Conservation (phyloP, 2,888 invertebrate species). For the Eupeodes luniger region DNA sequence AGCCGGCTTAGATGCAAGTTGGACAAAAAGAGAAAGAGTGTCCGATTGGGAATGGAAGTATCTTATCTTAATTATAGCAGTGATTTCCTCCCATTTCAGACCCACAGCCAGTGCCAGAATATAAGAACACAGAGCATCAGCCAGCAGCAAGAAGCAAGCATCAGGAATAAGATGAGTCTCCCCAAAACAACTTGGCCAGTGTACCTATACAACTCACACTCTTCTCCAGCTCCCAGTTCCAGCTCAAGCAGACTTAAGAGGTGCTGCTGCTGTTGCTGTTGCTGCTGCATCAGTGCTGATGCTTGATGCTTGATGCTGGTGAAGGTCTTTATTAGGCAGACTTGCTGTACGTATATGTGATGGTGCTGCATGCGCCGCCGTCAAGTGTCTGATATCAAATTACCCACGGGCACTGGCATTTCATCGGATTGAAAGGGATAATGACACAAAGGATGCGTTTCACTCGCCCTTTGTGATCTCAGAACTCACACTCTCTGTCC, state of each 20-base stretch:
- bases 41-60: conserved; percentile 65
- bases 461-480: conserved; percentile 65
- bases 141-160: conserved; percentile 34
- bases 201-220: conserved; percentile 45
- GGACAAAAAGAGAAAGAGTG: conserved; percentile 24
- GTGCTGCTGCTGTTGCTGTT: conserved; percentile 8
- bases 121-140: not conserved
- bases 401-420: conserved; percentile 75
- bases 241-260: conserved; percentile 56
- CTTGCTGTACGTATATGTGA: conserved; percentile 56
- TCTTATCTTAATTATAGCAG: conserved; percentile 74
- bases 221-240: too few relatives aligned
- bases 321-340: conserved; percentile 74
- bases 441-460: conserved; percentile 76
- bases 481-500: conserved; percentile 32
- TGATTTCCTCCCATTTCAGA: conserved; percentile 52
- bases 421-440: conserved; percentile 76
- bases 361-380: conserved; percentile 68
- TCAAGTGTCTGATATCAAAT: conserved; percentile 76
- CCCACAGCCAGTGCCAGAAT: not conserved
- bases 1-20: conserved; percentile 52
- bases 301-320: conserved; percentile 12
- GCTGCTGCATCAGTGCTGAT: not conserved
- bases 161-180: conserved; percentile 44
- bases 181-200: conserved; percentile 47